Percentiles rank a stretch among this genome's conserved stretches.
These are phyloP conservation scores for Naja naja DNA, from an alignment of 2,113 vertebrate genomes.

Conservation along the genomic window DNA sequence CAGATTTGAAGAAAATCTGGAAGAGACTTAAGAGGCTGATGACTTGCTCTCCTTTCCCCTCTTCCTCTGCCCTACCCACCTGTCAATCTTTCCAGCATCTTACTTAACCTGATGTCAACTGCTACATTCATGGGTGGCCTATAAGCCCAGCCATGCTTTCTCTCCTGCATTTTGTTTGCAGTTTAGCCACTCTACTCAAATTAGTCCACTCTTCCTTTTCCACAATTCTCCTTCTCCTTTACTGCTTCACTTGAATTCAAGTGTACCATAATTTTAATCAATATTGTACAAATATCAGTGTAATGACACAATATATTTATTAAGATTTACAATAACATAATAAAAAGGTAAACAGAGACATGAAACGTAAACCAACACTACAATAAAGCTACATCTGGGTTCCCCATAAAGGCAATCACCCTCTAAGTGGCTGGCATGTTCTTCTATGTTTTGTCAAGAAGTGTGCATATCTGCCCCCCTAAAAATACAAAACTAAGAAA, in stretches of 20 bases:
- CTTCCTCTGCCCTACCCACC: neutral
- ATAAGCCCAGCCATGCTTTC: neutral
- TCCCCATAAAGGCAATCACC: neutral
- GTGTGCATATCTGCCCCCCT: neutral
- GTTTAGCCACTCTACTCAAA: neutral
- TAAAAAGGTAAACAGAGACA: neutral
- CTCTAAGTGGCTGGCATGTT: neutral
- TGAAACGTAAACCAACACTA: neutral
- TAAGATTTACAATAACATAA: neutral
- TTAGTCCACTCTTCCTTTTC: neutral
- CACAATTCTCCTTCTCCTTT: neutral
- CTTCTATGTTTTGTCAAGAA: neutral
- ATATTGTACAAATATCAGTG: neutral
- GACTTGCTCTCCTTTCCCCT: neutral
- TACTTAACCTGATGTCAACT: neutral
- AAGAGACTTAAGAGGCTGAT: neutral
- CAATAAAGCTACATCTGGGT: neutral
- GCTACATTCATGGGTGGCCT: neutral
- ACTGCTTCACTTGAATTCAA: neutral
- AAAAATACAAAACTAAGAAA: neutral
- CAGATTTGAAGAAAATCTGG: neutral
- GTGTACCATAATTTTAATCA: neutral
- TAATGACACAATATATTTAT: neutral
- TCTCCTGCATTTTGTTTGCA: neutral
- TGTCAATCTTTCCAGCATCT: neutral